Evolutionary conservation across 2,113 vertebrate species (phyloP).

Genomic region (Columbina picui): DNA sequence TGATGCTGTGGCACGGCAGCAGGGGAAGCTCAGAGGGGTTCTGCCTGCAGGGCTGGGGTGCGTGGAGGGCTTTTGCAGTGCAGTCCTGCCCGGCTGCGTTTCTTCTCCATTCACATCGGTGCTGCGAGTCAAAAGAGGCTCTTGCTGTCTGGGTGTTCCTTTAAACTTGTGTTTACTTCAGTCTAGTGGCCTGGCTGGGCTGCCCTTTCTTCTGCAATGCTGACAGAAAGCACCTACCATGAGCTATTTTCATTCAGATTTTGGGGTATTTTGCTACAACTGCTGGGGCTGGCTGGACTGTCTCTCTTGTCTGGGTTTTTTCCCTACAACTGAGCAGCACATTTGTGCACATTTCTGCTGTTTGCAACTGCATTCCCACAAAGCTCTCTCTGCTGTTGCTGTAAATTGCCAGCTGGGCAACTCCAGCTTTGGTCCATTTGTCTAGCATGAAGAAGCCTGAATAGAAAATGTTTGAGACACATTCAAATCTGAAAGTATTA

Average conservation of each 20-base stretch:
- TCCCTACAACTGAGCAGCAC: not conserved
- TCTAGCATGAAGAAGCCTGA: not conserved
- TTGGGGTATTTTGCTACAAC: rapidly evolving
- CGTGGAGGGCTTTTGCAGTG: rapidly evolving
- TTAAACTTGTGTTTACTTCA: not conserved
- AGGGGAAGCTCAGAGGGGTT: not conserved
- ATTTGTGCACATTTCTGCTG: not conserved
- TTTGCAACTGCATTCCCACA: not conserved
- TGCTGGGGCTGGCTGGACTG: not conserved
- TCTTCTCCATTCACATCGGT: not conserved
- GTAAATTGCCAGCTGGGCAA: not conserved
- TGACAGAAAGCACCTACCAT: not conserved
- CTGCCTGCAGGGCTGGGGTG: not conserved
- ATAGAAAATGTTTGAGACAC: not conserved
- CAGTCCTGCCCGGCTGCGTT: rapidly evolving
- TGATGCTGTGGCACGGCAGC: rapidly evolving
- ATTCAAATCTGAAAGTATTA: not conserved
- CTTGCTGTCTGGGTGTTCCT: not conserved
- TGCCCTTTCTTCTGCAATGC: rapidly evolving
- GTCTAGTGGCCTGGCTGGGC: not conserved
- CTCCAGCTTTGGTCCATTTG: not conserved
- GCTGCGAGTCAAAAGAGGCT: not conserved
- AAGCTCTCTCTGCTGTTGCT: not conserved
- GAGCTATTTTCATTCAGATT: rapidly evolving
- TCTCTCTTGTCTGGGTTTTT: not conserved